A percentile compares a stretch with the other conserved stretches of the same genome.
Conservation (phyloP, 2,113 vertebrate genomes). For the Patagioenas fasciata region DNA sequence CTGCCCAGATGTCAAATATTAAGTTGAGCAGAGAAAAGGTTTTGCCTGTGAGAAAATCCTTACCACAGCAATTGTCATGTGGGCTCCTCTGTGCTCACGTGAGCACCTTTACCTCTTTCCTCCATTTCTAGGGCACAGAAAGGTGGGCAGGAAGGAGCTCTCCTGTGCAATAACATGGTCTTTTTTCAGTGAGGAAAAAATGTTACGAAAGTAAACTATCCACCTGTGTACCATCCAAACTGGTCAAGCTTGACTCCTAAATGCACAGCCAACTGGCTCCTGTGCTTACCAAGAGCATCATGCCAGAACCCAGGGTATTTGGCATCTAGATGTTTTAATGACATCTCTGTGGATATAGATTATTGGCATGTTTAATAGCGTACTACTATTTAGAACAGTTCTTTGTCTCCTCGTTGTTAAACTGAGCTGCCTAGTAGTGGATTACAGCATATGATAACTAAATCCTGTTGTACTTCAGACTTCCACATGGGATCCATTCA, state of each 20-base stretch:
- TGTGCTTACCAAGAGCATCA: background rate
- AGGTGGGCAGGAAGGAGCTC: background rate
- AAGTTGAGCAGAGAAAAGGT: background rate
- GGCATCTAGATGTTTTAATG: slow-evolving; percentile 31
- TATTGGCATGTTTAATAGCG: background rate
- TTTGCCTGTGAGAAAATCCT: background rate
- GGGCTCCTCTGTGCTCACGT: background rate
- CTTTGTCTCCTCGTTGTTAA: background rate
- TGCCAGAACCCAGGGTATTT: slow-evolving; percentile 50
- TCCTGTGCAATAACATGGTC: background rate
- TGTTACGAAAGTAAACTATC: background rate
- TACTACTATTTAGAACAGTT: background rate
- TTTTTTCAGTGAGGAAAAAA: background rate
- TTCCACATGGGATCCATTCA: background rate
- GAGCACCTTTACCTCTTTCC: background rate
- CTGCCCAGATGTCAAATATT: background rate
- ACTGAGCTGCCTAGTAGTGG: background rate
- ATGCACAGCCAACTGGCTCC: slow-evolving; percentile 31
- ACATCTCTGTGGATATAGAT: slow-evolving; percentile 9
- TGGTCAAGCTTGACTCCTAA: background rate
- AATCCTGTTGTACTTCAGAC: background rate
- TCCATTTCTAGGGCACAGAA: background rate
- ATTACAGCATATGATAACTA: background rate
- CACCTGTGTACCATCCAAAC: background rate
- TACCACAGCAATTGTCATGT: background rate